These are phyloP conservation scores for Galeruca laticollis DNA, from an alignment of 2,888 invertebrate genomes.

Conservation along the genomic window DNA sequence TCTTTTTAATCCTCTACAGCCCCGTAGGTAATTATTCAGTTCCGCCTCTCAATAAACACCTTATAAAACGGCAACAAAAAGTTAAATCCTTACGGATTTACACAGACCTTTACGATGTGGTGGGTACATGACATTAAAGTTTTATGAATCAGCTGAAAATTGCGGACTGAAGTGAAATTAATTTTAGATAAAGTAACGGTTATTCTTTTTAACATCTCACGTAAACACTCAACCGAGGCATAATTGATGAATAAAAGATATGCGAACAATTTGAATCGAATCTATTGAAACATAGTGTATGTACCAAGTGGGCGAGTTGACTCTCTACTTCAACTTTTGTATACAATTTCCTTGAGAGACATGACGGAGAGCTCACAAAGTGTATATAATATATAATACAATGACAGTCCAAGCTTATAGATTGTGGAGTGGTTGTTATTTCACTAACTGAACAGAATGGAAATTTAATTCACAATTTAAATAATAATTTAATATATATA, in stretches of 20 bases:
- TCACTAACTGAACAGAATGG: no score
- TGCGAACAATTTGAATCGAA: background rate
- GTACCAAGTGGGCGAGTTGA: background rate
- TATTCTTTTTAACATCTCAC: constrained; percentile 13
- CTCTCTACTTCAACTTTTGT: background rate
- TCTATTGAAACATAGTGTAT: constrained; percentile 10
- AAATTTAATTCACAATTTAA: no score
- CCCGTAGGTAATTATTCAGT: constrained; percentile 1
- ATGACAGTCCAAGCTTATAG: no score
- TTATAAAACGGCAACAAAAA: constrained; percentile 6
- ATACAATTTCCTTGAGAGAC: background rate
- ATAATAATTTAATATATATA: no score
- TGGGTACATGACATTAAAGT: constrained; percentile 1
- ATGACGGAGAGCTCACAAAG: no score
- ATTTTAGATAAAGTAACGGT: constrained; percentile 22
- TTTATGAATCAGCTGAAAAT: constrained; percentile 21
- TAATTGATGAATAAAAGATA: constrained; percentile 22
- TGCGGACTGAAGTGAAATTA: constrained; percentile 7
- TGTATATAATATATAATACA: no score
- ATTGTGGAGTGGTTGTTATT: no score
- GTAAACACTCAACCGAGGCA: constrained; percentile 3
- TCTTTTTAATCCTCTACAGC: background rate
- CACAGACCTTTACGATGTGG: constrained; percentile 1
- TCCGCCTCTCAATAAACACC: constrained; percentile 10
- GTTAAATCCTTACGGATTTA: constrained; percentile 5